Evolutionary conservation across 64 coral and sea anemone species (phyloP).

Genomic region (Dendrophyllia cribrosa): DNA sequence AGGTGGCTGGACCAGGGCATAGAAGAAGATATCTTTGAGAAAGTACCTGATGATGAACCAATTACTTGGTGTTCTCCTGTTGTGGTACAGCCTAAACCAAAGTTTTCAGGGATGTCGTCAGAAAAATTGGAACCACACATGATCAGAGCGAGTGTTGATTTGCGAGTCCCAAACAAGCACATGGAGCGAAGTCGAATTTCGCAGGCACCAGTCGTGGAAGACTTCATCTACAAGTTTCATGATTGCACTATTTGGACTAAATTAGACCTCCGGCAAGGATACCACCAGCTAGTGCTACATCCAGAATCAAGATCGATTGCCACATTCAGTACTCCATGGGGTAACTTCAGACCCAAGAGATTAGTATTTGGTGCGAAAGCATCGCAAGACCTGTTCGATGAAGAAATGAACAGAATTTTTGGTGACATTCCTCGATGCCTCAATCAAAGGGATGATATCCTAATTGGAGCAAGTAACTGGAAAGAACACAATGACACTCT

Average conservation of each 20-base stretch:
- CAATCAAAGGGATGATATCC: too few species aligned
- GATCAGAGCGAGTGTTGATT: constrained; percentile 64
- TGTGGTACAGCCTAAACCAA: constrained; percentile 68
- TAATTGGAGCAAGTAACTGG: too few species aligned
- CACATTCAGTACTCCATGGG: constrained; percentile 36
- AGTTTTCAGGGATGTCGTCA: constrained; percentile 9
- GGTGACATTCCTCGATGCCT: too few species aligned
- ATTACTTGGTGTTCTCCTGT: constrained; percentile 71
- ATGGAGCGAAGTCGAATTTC: constrained; percentile 7
- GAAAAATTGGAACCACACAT: too few species aligned
- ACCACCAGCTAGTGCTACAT: constrained; percentile 56
- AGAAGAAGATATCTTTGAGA: constrained; percentile 59
- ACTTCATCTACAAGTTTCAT: constrained; percentile 46
- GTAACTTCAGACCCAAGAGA: too few species aligned
- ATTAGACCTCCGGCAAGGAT: constrained; percentile 49
- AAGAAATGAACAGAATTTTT: too few species aligned
- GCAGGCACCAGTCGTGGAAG: constrained; percentile 42
- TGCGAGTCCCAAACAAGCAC: constrained; percentile 35
- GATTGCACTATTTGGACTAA: constrained; percentile 45
- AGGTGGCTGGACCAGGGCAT: constrained; percentile 54
- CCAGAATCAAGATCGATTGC: constrained; percentile 30
- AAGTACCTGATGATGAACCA: too few species aligned
- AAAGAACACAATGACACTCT: too few species aligned
- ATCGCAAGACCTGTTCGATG: too few species aligned
- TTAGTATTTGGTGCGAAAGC: too few species aligned